These are phyloP conservation scores for Chaetogeoica ovagalla DNA, from an alignment of 2,888 invertebrate genomes.

Conservation along the genomic window DNA sequence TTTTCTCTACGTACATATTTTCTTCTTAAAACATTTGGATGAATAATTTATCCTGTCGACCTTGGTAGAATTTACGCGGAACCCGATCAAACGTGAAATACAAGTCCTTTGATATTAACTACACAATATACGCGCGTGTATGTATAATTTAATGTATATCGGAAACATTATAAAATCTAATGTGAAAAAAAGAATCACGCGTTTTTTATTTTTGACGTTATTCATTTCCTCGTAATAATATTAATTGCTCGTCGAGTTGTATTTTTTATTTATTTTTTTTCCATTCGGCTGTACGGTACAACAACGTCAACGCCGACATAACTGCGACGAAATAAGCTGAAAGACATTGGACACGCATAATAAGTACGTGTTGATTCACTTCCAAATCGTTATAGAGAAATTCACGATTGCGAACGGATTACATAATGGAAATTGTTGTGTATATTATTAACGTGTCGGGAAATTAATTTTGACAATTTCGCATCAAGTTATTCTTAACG, in stretches of 20 bases:
- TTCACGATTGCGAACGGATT: background rate
- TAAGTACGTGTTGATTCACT: slow-evolving; percentile 1
- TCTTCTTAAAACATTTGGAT: background rate
- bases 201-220: background rate
- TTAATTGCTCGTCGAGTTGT: background rate
- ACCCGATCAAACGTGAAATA: slow-evolving; percentile 33
- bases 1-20: too few relatives aligned
- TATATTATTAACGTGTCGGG: slow-evolving; percentile 17
- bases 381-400: background rate
- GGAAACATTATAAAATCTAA: background rate
- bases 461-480: background rate
- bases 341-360: slow-evolving; percentile 19
- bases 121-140: background rate
- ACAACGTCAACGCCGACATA: background rate
- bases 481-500: too few relatives aligned
- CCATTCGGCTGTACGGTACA: background rate
- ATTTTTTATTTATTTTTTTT: background rate
- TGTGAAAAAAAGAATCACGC: background rate
- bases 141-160: background rate
- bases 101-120: background rate
- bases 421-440: background rate
- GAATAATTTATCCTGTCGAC: slow-evolving; percentile 11
- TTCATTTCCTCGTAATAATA: background rate
- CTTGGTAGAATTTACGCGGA: slow-evolving; percentile 25
- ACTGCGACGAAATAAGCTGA: background rate